Base-by-base conservation (phyloP, 2,113 vertebrate species). In the Perccottus glenii region DNA sequence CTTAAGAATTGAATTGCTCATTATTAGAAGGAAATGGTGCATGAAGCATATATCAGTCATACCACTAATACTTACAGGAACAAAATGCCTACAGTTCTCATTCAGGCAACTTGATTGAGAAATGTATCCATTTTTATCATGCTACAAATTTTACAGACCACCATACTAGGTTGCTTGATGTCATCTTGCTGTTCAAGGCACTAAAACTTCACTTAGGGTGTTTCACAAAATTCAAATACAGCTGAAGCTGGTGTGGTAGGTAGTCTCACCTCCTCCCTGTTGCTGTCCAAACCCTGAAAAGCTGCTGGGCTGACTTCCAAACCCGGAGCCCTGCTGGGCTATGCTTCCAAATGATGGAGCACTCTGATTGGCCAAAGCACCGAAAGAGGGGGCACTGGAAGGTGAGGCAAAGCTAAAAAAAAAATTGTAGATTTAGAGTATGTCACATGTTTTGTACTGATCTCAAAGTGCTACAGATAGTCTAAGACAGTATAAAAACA, bases 231-330 rank as follows among this genome's bases (percentile, higher is more conserved):
- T 45, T 53, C 16, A 19, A 66, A 33, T 36, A 43, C 14, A 11
- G 45, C 19, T 40, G 5, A 55, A 77, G 5, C 5, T 40, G 8
- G 38, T 40, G 57, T 60, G 48, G 70, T 11, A 8, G 5, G 12
- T 5, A 9, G 33, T 73, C 79, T 83, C 73, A 90, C 87, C 89
- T 87, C 82, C 87, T 11, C 70, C 10, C 60, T 88, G 89, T 52
- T 78, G 86, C 75, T 96, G 90, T 10, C 95, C 95, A 67, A 99
- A 98, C 59, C 93, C 91, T 0, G 96, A 91, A 89, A 99, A 99
- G 11, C 91, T 88, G 8, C 84, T 75, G 62, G 84, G 91, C 44
- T 95, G 97, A 15, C 80, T 70, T 49, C 95, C 95, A 0, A 98
- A 98, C 1, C 89, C 92, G 0, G 94, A 5, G 0, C 83, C 74